These are phyloP conservation scores for Hydriomena furcata DNA, from an alignment of 2,888 invertebrate genomes.

Conservation along the genomic window DNA sequence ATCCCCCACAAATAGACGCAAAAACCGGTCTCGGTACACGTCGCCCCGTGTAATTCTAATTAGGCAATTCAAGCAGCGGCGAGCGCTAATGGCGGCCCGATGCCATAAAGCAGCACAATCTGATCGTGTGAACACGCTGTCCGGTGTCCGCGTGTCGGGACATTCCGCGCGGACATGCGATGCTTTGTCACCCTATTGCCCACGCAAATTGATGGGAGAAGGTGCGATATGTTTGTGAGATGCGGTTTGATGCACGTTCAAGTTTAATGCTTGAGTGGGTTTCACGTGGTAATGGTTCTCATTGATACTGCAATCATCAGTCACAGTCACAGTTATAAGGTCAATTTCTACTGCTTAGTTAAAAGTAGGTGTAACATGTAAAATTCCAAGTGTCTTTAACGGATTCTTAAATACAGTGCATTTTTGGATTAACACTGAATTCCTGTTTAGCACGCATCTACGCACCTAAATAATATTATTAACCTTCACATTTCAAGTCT, in stretches of 20 bases:
- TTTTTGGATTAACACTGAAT: too few species aligned
- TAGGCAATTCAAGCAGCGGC: conserved; percentile 74
- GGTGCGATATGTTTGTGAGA: conserved; percentile 31
- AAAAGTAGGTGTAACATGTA: too few species aligned
- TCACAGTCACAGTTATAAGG: too few species aligned
- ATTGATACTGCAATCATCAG: too few species aligned
- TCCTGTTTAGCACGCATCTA: too few species aligned
- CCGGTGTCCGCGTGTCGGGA: conserved; percentile 66
- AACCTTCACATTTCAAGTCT: too few species aligned
- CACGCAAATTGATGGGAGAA: conserved; percentile 43
- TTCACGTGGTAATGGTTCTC: background rate
- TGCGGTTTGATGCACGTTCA: conserved; percentile 11
- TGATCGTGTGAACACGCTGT: conserved; percentile 80
- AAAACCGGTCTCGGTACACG: conserved; percentile 56
- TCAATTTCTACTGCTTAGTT: too few species aligned
- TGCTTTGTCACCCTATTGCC: conserved; percentile 77
- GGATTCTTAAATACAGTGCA: too few species aligned
- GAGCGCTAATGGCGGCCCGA: conserved; percentile 71
- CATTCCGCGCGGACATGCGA: conserved; percentile 76
- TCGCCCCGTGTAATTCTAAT: conserved; percentile 73
- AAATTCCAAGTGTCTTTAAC: too few species aligned
- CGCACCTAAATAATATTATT: too few species aligned
- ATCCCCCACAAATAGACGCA: conserved; percentile 50
- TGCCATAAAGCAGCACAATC: conserved; percentile 76
- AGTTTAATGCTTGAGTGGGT: background rate